A percentile compares a stretch with the other conserved stretches of the same genome.
Evolutionary conservation across 2,113 vertebrate species (phyloP).

Genomic region (Hippocampus comes): DNA sequence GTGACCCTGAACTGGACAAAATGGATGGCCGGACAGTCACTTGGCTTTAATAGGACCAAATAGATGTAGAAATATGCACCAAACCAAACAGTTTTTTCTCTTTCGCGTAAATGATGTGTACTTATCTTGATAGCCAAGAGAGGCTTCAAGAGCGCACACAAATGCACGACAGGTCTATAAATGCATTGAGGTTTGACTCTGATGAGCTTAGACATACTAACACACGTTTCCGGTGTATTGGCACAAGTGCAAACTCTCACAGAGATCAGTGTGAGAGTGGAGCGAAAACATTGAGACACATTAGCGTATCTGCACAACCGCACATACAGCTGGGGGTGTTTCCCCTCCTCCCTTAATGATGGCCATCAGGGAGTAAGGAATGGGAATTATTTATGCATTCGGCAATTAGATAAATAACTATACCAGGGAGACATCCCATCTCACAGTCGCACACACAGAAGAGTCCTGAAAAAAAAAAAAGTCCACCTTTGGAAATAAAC

Average conservation of each 20-base stretch:
- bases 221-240: neutral
- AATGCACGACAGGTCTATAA: neutral
- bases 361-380: constrained; percentile 45
- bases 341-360: constrained; percentile 59
- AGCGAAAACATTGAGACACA: neutral
- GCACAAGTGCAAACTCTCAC: constrained; percentile 8
- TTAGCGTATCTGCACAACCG: neutral
- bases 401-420: constrained; percentile 63
- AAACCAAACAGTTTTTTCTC: neutral
- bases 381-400: constrained; percentile 64
- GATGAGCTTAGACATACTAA: constrained; percentile 8
- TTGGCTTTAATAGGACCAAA: neutral
- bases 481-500: neutral
- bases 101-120: constrained; percentile 57
- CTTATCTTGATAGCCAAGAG: constrained; percentile 53
- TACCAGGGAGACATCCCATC: constrained; percentile 36
- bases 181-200: neutral
- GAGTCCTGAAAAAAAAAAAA: neutral
- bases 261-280: neutral
- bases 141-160: constrained; percentile 26
- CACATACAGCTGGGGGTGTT: constrained; percentile 27
- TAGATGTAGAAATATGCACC: neutral
- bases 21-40: neutral
- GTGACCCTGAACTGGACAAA: neutral
- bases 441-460: constrained; percentile 13